A percentile compares a stretch with the other conserved stretches of the same genome.
Conservation (phyloP, 2,888 invertebrate species). For the Leptopilina syphax region DNA sequence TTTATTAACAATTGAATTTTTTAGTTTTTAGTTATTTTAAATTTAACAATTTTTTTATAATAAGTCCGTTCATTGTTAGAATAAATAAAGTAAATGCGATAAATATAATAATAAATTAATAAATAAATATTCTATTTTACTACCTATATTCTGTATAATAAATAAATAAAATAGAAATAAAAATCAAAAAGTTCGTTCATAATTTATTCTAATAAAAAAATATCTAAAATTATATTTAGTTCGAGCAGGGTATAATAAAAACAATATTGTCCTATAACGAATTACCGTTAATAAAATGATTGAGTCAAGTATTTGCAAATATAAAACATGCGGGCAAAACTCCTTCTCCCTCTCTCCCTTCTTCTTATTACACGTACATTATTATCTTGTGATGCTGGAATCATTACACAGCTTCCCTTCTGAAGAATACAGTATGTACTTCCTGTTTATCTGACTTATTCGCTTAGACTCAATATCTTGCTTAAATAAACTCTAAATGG, state of each 20-base stretch:
- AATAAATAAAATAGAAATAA: too few relatives aligned
- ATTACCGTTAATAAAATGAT: conserved; percentile 2
- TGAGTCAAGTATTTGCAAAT: not conserved
- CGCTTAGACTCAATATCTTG: not conserved
- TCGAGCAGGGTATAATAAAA: not conserved
- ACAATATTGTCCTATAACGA: not conserved
- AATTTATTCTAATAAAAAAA: too few relatives aligned
- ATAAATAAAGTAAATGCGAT: too few relatives aligned
- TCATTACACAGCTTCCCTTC: conserved; percentile 36
- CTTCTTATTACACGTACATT: not conserved
- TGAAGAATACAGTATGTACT: conserved; percentile 25
- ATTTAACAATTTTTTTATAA: too few relatives aligned
- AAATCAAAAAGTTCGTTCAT: too few relatives aligned
- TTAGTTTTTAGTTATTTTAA: too few relatives aligned
- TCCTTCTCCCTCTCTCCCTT: not conserved
- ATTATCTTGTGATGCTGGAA: conserved; percentile 29
- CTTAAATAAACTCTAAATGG: not conserved
- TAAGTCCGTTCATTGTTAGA: too few relatives aligned
- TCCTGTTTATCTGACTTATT: conserved; percentile 34
- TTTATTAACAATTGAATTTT: too few relatives aligned
- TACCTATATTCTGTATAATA: too few relatives aligned
- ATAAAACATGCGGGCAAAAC: conserved; percentile 21
- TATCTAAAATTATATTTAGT: too few relatives aligned
- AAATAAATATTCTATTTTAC: too few relatives aligned
- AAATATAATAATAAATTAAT: too few relatives aligned